Conservation (phyloP, 1,140 invertebrate genomes). For the Plodia interpunctella region DNA sequence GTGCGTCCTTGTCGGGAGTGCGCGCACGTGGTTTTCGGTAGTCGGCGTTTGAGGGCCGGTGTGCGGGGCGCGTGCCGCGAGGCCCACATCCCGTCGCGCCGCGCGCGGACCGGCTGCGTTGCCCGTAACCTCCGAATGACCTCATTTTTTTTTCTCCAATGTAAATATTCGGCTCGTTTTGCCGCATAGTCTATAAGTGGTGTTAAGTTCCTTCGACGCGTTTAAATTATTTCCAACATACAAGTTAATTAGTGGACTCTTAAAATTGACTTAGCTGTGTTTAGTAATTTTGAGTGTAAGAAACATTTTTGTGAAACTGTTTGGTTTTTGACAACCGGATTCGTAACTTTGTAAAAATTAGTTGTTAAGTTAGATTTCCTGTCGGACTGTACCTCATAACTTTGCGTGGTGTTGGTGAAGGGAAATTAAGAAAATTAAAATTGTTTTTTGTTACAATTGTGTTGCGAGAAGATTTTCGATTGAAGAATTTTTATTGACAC, state of each 20-base stretch:
- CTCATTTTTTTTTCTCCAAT: slow-evolving; percentile 76
- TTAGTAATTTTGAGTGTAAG: slow-evolving; percentile 43
- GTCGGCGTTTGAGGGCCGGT: slow-evolving; percentile 32
- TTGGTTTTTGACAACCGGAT: slow-evolving; percentile 44
- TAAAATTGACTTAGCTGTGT: slow-evolving; percentile 48
- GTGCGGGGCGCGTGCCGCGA: slow-evolving; percentile 35
- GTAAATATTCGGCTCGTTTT: slow-evolving; percentile 75
- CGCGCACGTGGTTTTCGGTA: slow-evolving; percentile 67
- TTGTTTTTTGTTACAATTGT: not conserved
- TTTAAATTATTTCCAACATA: slow-evolving; percentile 45
- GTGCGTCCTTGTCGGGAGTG: slow-evolving; percentile 52
- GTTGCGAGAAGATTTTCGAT: not conserved
- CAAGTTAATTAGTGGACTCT: slow-evolving; percentile 45
- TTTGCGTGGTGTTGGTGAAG: slow-evolving; percentile 43
- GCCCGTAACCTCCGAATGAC: slow-evolving; percentile 75
- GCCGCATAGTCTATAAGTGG: slow-evolving; percentile 75
- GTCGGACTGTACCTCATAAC: slow-evolving; percentile 43
- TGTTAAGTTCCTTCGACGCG: slow-evolving; percentile 72
- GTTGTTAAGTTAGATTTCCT: slow-evolving; percentile 37
- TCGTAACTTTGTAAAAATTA: slow-evolving; percentile 47
- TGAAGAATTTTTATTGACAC: slow-evolving; percentile 14
- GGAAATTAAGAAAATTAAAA: slow-evolving; percentile 24
- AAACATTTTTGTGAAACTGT: slow-evolving; percentile 49
- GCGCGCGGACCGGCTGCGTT: slow-evolving; percentile 72
- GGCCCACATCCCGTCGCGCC: slow-evolving; percentile 70